Base-by-base conservation (phyloP, 1,140 invertebrate genomes). In the Frieseomelitta varia region DNA sequence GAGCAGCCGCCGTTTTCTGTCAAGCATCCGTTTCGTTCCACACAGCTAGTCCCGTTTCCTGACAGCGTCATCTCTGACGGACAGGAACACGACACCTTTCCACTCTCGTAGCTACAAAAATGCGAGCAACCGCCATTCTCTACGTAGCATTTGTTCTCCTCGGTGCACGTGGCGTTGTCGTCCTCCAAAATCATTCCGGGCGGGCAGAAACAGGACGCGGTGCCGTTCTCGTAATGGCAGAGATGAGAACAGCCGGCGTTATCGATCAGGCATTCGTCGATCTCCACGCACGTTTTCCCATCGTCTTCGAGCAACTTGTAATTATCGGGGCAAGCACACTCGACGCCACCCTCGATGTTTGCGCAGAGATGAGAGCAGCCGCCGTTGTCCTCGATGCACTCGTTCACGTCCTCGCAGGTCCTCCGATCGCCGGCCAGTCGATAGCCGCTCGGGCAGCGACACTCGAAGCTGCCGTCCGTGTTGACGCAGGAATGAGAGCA, bases 401-500 rank as follows among this genome's bases (percentile, higher is more conserved):
- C 96, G 91, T 97, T 95, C 39, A 97, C 93, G 88, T 96, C 95
- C 84, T 95, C 94, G 85, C 96, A 97, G 21, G 91, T 94, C 79
- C 91, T 93, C 15, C 83, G 75, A 80, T 96, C 95, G 14, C 88
- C 88, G 0, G 87, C 88, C 10, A 97, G 92, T 27, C 91, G 84
- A 84, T 95, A 96, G 30, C 96, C 96, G 1, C 92, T 88, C 1
- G 96, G 96, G 92, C 96, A 97, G 69, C 93, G 87, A 89, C 97
- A 97, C 34, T 94, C 87, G 87, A 95, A 97, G 10, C 95, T 95
- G 0, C 97, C 97, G n/a, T 95, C 92, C 0, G 95, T 95, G 85
- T 97, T 97, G 72, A 96, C 93, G 92, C 97, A 98, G 27, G 93
- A 93, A 82, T 96, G 95, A 2, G 95, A 95, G 87, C 97, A 97